phyloP scores from a whole-genome alignment of 2,113 vertebrate genomes.

The Cyprinodon tularosa region DNA sequence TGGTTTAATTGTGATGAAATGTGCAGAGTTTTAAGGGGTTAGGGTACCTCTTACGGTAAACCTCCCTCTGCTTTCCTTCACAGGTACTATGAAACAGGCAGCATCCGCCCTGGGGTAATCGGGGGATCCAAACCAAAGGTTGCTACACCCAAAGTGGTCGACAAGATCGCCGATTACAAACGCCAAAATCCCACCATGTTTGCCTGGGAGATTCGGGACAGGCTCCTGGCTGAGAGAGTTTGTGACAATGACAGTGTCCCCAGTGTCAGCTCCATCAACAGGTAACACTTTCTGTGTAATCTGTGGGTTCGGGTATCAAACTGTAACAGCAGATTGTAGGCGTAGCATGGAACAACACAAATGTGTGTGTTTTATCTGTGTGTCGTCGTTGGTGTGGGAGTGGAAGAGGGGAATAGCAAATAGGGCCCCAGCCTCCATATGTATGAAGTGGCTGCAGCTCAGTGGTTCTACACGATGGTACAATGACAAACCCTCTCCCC shows the following conservation, averaged over 20 bases:
- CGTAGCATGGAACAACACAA: slow-evolving; percentile 24
- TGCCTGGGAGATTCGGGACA: slow-evolving; percentile 99
- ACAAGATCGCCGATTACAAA: slow-evolving; percentile 99
- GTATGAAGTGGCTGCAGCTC: slow-evolving; percentile 81
- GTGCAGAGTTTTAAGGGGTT: too few species aligned
- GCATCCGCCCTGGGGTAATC: slow-evolving; percentile 98
- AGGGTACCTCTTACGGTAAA: neutral
- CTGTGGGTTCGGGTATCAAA: slow-evolving; percentile 20
- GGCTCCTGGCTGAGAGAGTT: slow-evolving; percentile 94
- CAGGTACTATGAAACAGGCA: slow-evolving; percentile 99
- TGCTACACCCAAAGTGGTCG: slow-evolving; percentile 99
- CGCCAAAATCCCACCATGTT: slow-evolving; percentile 99
- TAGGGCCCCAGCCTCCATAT: slow-evolving; percentile 76
- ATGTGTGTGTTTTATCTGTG: slow-evolving; percentile 24
- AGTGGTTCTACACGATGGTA: slow-evolving; percentile 81
- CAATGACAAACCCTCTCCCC: slow-evolving; percentile 79
- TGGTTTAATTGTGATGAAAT: too few species aligned
- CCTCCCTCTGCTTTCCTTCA: slow-evolving; percentile 20
- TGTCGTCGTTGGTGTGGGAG: slow-evolving; percentile 19
- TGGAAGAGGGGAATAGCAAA: slow-evolving; percentile 54
- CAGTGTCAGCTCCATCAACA: slow-evolving; percentile 99
- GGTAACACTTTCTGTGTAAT: slow-evolving; percentile 75
- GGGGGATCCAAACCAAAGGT: slow-evolving; percentile 99
- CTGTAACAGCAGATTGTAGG: slow-evolving; percentile 54
- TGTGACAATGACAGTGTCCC: slow-evolving; percentile 99